Percentiles rank a stretch among this genome's conserved stretches.
Evolutionary conservation across 1,140 invertebrate species (phyloP).

Genomic region (Phenacoccus solenopsis): DNA sequence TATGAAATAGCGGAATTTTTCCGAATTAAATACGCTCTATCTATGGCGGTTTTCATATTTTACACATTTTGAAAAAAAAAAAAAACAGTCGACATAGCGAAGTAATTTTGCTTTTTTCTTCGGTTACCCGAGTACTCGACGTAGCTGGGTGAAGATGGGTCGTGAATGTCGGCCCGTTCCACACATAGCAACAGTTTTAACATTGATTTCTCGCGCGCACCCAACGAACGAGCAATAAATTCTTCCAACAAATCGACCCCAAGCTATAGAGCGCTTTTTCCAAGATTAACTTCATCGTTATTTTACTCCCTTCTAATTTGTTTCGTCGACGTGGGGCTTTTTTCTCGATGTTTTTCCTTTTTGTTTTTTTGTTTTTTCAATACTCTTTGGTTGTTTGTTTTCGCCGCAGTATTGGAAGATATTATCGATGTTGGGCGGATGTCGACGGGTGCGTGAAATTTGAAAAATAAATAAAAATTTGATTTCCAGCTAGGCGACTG

Average conservation of each 20-base stretch:
- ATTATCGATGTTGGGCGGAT: no score
- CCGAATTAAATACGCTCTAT: no score
- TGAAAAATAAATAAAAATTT: not conserved
- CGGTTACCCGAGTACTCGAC: no score
- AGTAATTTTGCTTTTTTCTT: no score
- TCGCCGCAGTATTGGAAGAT: no score
- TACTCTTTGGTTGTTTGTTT: no score
- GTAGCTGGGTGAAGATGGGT: not conserved
- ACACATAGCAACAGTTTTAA: not conserved
- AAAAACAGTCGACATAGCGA: no score
- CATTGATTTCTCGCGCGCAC: not conserved
- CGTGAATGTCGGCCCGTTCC: not conserved
- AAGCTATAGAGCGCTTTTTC: not conserved
- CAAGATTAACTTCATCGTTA: not conserved
- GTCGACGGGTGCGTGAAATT: not conserved
- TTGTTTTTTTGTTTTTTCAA: not conserved
- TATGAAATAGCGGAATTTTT: not conserved
- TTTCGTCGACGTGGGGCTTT: not conserved
- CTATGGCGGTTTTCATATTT: no score
- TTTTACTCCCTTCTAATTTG: not conserved
- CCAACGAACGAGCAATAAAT: not conserved
- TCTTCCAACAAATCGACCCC: conserved; percentile 1
- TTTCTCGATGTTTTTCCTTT: not conserved
- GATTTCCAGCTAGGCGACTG: not conserved
- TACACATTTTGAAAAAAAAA: no score